A percentile compares a stretch with the other conserved stretches of the same genome.
phyloP scores from a whole-genome alignment of 2,888 invertebrate species.

The Xanthorhoe spadicearia region DNA sequence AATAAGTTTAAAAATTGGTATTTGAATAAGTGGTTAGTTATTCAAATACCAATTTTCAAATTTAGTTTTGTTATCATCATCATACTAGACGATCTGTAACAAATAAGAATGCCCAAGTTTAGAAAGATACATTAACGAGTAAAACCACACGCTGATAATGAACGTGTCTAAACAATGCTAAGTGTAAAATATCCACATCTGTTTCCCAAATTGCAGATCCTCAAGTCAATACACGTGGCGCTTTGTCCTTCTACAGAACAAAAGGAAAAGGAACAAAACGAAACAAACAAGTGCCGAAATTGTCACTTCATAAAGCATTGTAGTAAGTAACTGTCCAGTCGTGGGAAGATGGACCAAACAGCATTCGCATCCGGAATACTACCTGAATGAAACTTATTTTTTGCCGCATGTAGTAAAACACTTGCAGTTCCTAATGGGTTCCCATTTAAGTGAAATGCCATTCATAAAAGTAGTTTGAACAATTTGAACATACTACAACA shows the following conservation, averaged over 20 bases:
- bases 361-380: conserved; percentile 79
- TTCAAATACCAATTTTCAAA: no score
- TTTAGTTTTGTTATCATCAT: no score
- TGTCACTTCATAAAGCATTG: conserved; percentile 74
- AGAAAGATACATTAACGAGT: conserved; percentile 24
- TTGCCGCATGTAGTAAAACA: conserved; percentile 70
- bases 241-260: conserved; percentile 61
- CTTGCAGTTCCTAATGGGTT: conserved; percentile 68
- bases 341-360: conserved; percentile 68
- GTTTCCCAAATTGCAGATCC: conserved; percentile 57
- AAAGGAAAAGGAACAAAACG: conserved; percentile 60
- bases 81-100: no score
- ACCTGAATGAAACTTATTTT: conserved; percentile 63
- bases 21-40: no score
- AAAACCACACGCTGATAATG: conserved; percentile 39
- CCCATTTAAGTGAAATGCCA: conserved; percentile 60
- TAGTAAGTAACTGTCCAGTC: conserved; percentile 63
- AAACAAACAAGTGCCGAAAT: conserved; percentile 68
- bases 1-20: no score
- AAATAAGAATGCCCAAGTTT: no score
- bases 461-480: conserved; percentile 56
- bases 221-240: conserved; percentile 66
- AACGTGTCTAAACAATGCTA: conserved; percentile 49
- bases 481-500: conserved; percentile 18
- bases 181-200: conserved; percentile 59